phyloP scores from a whole-genome alignment of 2,113 vertebrate species.

The Holacanthus passer region DNA sequence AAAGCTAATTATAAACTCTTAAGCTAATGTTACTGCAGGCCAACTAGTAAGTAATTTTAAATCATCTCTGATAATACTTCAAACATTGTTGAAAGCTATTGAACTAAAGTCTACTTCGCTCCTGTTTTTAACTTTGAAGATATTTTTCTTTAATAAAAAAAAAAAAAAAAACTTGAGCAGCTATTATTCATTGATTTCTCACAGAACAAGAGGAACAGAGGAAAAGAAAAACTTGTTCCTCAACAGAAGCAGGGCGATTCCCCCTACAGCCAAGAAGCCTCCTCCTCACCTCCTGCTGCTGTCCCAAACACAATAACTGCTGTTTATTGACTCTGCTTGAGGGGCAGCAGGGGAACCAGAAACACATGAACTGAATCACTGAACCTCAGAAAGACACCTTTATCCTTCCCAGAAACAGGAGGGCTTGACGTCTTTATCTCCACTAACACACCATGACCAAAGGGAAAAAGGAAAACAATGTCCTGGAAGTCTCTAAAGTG shows the following conservation, averaged over 20 bases:
- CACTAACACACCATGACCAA: constrained; percentile 67
- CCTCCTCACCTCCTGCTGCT: constrained; percentile 58
- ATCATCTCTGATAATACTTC: not conserved
- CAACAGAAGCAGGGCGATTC: constrained; percentile 51
- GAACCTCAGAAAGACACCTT: constrained; percentile 76
- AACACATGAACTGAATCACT: constrained; percentile 76
- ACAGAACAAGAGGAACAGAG: not conserved
- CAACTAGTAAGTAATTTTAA: not conserved
- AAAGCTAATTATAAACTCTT: not conserved
- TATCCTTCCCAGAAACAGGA: constrained; percentile 77
- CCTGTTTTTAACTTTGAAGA: not conserved
- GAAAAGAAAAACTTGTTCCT: constrained; percentile 5
- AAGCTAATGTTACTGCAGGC: not conserved
- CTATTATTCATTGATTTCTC: not conserved
- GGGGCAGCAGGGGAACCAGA: constrained; percentile 65
- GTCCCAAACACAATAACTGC: constrained; percentile 75
- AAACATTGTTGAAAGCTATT: not conserved
- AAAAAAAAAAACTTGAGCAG: not conserved
- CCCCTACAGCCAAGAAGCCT: constrained; percentile 19
- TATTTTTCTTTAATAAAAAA: not conserved
- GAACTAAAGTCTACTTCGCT: not conserved
- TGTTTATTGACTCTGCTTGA: constrained; percentile 82
- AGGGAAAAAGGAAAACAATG: constrained; percentile 79
- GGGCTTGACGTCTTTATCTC: constrained; percentile 75
- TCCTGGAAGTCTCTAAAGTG: constrained; percentile 74